Evolutionary conservation across 2,888 invertebrate species (phyloP), one percentile per base, ranked within the genome.

Genomic region (Drosophila rubida): DNA sequence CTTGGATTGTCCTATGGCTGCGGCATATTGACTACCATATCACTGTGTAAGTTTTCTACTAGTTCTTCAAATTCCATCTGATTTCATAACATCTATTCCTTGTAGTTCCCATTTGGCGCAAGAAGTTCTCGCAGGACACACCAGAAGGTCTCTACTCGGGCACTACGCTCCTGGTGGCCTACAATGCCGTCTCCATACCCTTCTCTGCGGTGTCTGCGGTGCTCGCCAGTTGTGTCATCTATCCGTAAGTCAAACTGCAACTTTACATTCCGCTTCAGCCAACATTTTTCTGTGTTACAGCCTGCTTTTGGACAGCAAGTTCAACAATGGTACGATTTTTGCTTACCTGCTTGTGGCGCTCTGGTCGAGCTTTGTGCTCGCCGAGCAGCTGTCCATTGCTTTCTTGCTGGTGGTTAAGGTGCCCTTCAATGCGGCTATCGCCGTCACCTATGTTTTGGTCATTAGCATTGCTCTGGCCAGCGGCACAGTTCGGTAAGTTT

Each of bases 91-190:
- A 1, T 22, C n/a, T 37, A 2, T 11, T 11, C 35, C 37, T 22
- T 55, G 0, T 89, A 96, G 96, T 95, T 93, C 95, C 96, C 2
- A 94, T 94, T 30, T 96, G 96, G 92, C 93, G 98, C n/a, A 97
- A 96, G n/a, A 93, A 97, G 39, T 98, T 97, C 92, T 97, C 97
- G 78, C 97, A 98, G 89, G 98, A 98, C 88, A 95, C 96, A 0
- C 95, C 97, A 54, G 97, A 97, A 91, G 97, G 97, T 0, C 92
- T 97, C 0, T 98, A 98, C 91, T 95, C 96, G 2, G 98, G 98
- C 0, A 95, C 96, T 0, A 94, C 97, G 72, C 94, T 98, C 81
- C 93, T 98, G 0, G 93, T 97, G 0, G 95, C 97, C 0, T 97
- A 97, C 92, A 95, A 96, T 71, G 91, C 97, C 2, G 94, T 96